Evolutionary conservation across 2,113 vertebrate species (phyloP).

Genomic region (Fukomys damarensis): DNA sequence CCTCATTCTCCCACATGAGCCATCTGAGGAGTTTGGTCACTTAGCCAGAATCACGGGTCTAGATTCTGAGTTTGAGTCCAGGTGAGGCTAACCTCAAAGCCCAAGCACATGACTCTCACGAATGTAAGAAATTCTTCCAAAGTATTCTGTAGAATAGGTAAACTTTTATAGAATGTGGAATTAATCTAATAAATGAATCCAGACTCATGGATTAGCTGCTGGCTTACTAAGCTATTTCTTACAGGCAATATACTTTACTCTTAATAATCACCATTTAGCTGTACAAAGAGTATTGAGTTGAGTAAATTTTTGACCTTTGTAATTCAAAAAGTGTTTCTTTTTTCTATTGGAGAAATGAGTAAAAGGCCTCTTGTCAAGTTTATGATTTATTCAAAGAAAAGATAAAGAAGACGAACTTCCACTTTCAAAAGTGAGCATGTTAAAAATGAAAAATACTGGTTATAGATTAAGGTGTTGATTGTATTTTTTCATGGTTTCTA

Average conservation of each 20-base stretch:
- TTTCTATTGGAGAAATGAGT: not conserved
- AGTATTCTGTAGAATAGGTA: not conserved
- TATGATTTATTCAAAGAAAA: not conserved
- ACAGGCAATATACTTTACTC: not conserved
- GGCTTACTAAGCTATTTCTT: not conserved
- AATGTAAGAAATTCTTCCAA: not conserved
- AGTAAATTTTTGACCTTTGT: not conserved
- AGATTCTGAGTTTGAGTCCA: not conserved
- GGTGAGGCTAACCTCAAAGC: not conserved
- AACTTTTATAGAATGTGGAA: not conserved
- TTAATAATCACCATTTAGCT: not conserved
- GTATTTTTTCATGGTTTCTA: not conserved
- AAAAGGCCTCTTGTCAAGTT: not conserved
- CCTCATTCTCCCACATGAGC: not conserved
- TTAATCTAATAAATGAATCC: not conserved
- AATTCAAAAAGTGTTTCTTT: not conserved
- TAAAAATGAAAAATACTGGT: not conserved
- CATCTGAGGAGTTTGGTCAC: not conserved
- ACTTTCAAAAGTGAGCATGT: not conserved
- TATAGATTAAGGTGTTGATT: not conserved
- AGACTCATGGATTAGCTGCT: not conserved
- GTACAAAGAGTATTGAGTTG: not conserved
- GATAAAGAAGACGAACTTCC: constrained; percentile 18
- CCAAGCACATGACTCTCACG: not conserved
- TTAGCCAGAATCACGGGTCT: not conserved